phyloP scores from a whole-genome alignment of 2,888 invertebrate genomes.

The Margaritifera margaritifera region DNA sequence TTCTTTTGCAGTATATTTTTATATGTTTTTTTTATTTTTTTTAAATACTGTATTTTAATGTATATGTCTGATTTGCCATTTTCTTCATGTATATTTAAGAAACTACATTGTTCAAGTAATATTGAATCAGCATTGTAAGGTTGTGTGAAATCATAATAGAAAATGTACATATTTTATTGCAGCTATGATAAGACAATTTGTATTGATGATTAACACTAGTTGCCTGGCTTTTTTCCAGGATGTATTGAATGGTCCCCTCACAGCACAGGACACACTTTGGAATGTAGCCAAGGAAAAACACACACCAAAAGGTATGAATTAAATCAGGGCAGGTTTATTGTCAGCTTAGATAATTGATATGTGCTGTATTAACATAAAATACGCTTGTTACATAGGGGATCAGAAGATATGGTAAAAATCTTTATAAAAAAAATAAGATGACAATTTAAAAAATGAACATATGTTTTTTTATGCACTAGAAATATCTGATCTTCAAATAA shows the following conservation, averaged over 20 bases:
- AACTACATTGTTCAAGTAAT: neutral
- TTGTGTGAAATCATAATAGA: neutral
- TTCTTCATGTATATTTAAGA: neutral
- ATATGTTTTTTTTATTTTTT: no score
- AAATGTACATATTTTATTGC: neutral
- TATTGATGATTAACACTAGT: neutral
- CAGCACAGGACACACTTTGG: slow-evolving; percentile 67
- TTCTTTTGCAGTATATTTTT: no score
- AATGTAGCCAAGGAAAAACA: slow-evolving; percentile 69
- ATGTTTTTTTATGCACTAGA: no score
- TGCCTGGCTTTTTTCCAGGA: slow-evolving; percentile 48
- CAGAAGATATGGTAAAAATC: no score
- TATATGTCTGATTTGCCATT: no score
- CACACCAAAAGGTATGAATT: slow-evolving; percentile 63
- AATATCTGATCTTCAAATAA: no score
- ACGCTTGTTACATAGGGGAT: no score
- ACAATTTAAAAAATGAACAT: no score
- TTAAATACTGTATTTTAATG: no score
- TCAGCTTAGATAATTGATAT: no score
- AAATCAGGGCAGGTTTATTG: neutral
- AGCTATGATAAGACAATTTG: neutral
- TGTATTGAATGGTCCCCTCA: slow-evolving; percentile 64
- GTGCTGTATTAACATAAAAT: no score
- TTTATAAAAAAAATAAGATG: no score
- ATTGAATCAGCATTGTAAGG: neutral